Evolutionary conservation across 2,888 invertebrate genomes (phyloP), one percentile per base, ranked within the genome.

Genomic region (Phaedon cochleariae): DNA sequence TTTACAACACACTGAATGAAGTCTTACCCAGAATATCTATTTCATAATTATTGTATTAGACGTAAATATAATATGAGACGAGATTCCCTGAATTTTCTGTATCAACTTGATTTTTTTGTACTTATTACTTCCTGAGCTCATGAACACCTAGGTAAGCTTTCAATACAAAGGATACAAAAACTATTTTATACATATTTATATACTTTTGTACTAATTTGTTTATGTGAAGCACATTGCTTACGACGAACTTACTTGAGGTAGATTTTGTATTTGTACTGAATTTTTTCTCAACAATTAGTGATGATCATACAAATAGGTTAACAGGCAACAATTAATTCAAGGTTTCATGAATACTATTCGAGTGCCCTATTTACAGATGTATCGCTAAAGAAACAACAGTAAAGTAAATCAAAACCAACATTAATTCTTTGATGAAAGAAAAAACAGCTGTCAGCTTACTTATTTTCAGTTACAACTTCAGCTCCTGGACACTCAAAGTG

Each of bases 221-320:
- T 69, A 68, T 60, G 62, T 71, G 63, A 67, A 69, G 69, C 69
- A 63, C 48, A 66, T 61, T 62, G 68, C 68, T 68, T 64, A 68
- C 68, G 63, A 41, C 72, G 69, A 67, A 70, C 71, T 73, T 72
- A 71, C 68, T 68, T 79, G 79, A 79, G 79, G 79, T 79, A 79
- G 79, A 77, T 78, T 75, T 77, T 78, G 76, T 78, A 74, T 77
- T 79, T 78, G 76, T 77, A 78, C 77, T 78, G 75, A 76, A 58
- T 72, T 63, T 65, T 63, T 65, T 64, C 63, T 66, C 65, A 71
- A 71, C 68, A 70, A 66, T 68, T 70, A 69, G 65, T 69, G 67
- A 7, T 68, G 70, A 22, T 53, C 68, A 73, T 71, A 76, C 69
- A 74, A 69, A 71, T 72, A 68, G 60, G 71, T 71, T 74, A 76